A percentile compares a stretch with the other conserved stretches of the same genome.
These are phyloP conservation scores for Potorous gilbertii DNA, from an alignment of 2,797 vertebrate genomes.

Conservation along the genomic window DNA sequence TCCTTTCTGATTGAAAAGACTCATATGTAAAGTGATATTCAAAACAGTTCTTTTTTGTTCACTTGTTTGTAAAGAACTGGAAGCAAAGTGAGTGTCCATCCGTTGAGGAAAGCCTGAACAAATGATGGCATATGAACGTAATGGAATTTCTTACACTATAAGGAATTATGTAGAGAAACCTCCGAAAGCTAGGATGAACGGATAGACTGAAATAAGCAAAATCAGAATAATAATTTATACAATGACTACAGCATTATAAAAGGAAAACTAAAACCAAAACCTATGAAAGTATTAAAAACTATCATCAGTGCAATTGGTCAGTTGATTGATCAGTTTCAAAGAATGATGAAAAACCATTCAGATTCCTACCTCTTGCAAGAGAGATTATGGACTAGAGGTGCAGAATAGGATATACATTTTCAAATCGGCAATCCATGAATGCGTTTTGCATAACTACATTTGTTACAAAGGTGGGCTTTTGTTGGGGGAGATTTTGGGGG, in stretches of 20 bases:
- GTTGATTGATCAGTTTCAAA: background rate
- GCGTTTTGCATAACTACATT: background rate
- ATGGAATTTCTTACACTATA: background rate
- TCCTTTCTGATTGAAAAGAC: background rate
- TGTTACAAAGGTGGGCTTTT: background rate
- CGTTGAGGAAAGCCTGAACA: background rate
- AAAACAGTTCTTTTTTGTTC: background rate
- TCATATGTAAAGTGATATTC: background rate
- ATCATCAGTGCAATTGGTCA: background rate
- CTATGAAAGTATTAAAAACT: background rate
- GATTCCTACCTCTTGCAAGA: background rate
- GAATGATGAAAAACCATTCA: background rate
- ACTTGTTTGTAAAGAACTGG: background rate
- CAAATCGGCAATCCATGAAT: background rate
- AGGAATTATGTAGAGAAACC: background rate
- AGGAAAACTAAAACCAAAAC: background rate
- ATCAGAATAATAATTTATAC: background rate
- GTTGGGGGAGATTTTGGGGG: background rate
- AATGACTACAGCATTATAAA: background rate
- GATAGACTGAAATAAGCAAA: background rate
- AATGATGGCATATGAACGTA: background rate
- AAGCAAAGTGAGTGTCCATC: background rate
- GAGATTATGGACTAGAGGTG: background rate
- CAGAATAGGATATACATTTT: background rate
- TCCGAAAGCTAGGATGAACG: background rate